Percentiles rank a stretch among this genome's conserved stretches.
Evolutionary conservation across 2,113 vertebrate genomes (phyloP).

Genomic region (Poeciliopsis turrubarensis): DNA sequence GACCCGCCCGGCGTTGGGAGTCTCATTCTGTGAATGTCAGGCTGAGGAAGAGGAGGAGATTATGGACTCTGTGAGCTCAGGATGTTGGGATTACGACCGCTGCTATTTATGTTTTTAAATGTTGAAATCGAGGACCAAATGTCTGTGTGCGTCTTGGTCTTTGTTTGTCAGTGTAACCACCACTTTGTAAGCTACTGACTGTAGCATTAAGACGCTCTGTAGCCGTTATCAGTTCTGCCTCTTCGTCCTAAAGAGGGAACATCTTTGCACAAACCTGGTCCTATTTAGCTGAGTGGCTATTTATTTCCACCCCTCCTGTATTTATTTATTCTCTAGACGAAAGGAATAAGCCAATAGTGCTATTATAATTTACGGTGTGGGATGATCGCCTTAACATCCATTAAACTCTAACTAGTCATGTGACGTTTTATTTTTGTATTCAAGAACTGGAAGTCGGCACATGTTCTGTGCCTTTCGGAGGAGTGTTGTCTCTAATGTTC

Average conservation of each 20-base stretch:
- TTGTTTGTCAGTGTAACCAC: background rate
- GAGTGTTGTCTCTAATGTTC: slow-evolving; percentile 27
- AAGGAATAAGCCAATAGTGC: slow-evolving; percentile 16
- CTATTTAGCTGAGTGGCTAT: slow-evolving; percentile 25
- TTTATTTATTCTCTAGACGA: slow-evolving; percentile 53
- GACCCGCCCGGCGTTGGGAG: background rate
- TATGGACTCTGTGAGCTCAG: slow-evolving; percentile 67
- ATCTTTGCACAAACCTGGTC: slow-evolving; percentile 51
- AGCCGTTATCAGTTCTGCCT: slow-evolving; percentile 2
- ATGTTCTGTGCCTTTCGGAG: background rate
- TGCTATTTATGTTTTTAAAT: slow-evolving; percentile 61
- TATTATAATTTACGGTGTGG: slow-evolving; percentile 1
- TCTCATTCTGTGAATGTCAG: slow-evolving; percentile 96
- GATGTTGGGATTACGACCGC: slow-evolving; percentile 11
- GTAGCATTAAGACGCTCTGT: slow-evolving; percentile 19
- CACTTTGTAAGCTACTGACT: background rate
- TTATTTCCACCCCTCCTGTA: slow-evolving; percentile 61
- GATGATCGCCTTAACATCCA: slow-evolving; percentile 29
- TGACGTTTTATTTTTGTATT: background rate
- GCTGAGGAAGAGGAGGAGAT: slow-evolving; percentile 27
- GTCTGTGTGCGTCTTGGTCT: background rate
- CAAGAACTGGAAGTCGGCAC: background rate
- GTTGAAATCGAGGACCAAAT: slow-evolving; percentile 56
- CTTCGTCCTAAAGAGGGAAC: background rate
- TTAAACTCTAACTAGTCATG: slow-evolving; percentile 29